Base-by-base conservation (phyloP, 2,113 vertebrate species). In the Jacana jacana region DNA sequence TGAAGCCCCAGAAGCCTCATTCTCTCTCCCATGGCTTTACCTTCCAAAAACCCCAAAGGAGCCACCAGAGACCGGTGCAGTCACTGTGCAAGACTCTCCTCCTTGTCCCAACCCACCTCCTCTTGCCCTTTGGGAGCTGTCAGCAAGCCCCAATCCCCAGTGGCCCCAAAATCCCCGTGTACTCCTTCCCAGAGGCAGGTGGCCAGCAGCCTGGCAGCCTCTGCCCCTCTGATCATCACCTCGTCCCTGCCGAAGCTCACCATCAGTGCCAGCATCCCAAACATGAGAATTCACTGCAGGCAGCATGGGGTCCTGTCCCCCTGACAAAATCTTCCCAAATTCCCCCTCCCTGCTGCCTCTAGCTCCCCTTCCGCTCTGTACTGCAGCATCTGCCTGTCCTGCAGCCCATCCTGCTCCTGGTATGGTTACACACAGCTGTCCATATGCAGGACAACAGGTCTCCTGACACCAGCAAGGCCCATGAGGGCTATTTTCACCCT, bases 131-230 rank as follows among this genome's bases (percentile, higher is more conserved):
- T 11, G 23, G 49, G 35, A 37, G 55, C 27, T 61, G 31, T 58
- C 65, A 72, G 51, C 44, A 68, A 66, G n/a, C 60, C 15, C 31
- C 25, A 7, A 20, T 70, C 52, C 19, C 30, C 1, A 1, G 11
- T 4, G 3, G 8, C 27, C 42, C 33, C 28, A 13, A 58, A 71
- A 58, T 55, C 54, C 39, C 42, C 1, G 0, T 3, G 0, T 5
- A 18, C 10, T 13, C 39, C 46, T 75, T 54, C n/a, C 23, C 1
- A 0, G 9, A 42, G 28, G 44, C 30, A 27, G 10, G 35, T 5
- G 12, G 28, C 39, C 48, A 35, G 30, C 40, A 65, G 33, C 69
- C 10, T 3, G 46, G 14, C 65, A 71, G 44, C 23, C 60, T 60
- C 81, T 61, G 37, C 31, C 23, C 23, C 11, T n/a, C 48, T 65